A percentile compares a stretch with the other conserved stretches of the same genome.
Conservation (phyloP, 2,888 invertebrate species). For the Corbicula japonica region DNA sequence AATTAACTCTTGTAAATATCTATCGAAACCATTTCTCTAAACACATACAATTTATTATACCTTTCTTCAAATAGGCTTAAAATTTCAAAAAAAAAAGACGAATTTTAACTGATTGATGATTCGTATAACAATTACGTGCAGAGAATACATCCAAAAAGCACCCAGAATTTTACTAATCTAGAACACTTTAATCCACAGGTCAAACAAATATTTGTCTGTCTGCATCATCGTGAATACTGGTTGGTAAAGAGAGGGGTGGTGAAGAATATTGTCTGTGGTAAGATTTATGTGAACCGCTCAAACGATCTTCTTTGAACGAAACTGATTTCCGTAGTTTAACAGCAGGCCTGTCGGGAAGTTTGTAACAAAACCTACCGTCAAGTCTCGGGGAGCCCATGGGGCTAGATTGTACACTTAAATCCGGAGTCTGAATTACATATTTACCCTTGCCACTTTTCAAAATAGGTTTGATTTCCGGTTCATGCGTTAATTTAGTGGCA, state of each 20-base stretch:
- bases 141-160: no score
- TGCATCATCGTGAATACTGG: not conserved
- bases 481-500: slow-evolving; percentile 16
- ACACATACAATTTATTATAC: no score
- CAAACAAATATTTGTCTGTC: slow-evolving; percentile 7
- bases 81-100: no score
- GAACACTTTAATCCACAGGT: no score
- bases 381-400: not conserved
- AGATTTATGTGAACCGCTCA: slow-evolving; percentile 1
- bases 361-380: slow-evolving; percentile 18
- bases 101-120: no score
- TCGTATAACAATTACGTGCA: no score
- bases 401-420: not conserved
- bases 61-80: no score
- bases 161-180: no score
- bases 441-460: slow-evolving; percentile 12
- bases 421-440: not conserved
- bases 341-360: not conserved
- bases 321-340: slow-evolving; percentile 11
- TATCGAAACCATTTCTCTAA: no score
- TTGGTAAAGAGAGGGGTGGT: slow-evolving; percentile 6
- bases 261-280: not conserved
- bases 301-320: slow-evolving; percentile 13
- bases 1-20: no score
- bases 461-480: slow-evolving; percentile 17